A percentile compares a stretch with the other conserved stretches of the same genome.
phyloP scores from a whole-genome alignment of 1,140 invertebrate genomes.

The Cyclargus thomasi region DNA sequence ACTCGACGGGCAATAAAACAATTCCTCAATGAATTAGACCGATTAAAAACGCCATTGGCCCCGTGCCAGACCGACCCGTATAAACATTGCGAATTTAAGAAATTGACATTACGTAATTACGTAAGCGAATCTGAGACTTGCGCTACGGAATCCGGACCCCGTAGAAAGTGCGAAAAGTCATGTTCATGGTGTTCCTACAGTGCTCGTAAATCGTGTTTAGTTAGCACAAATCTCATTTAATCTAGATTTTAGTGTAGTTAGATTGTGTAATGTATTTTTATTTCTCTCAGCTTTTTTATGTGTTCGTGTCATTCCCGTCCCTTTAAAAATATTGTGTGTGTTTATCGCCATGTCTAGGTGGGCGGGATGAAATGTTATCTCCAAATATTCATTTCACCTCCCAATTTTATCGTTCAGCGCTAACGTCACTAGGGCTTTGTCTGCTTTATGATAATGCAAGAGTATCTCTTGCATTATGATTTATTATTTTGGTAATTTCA shows the following conservation, averaged over 20 bases:
- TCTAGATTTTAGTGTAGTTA: background rate
- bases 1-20: conserved; percentile 55
- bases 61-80: conserved; percentile 56
- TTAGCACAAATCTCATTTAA: background rate
- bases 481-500: background rate
- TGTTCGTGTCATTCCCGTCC: background rate
- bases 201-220: background rate
- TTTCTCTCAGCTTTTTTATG: background rate
- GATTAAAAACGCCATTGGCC: conserved; percentile 68
- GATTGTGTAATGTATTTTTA: background rate
- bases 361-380: background rate
- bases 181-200: background rate
- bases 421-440: background rate
- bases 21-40: conserved; percentile 65
- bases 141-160: conserved; percentile 24
- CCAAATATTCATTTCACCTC: background rate
- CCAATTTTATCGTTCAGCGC: background rate
- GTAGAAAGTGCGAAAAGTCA: background rate
- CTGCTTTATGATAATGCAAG: background rate
- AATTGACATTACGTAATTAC: background rate
- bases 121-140: conserved; percentile 35
- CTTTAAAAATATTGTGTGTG: background rate
- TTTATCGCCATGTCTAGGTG: background rate
- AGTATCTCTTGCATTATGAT: too few species aligned
- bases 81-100: conserved; percentile 52